phyloP scores from a whole-genome alignment of 2,797 vertebrate genomes.

The Hybognathus amarus region DNA sequence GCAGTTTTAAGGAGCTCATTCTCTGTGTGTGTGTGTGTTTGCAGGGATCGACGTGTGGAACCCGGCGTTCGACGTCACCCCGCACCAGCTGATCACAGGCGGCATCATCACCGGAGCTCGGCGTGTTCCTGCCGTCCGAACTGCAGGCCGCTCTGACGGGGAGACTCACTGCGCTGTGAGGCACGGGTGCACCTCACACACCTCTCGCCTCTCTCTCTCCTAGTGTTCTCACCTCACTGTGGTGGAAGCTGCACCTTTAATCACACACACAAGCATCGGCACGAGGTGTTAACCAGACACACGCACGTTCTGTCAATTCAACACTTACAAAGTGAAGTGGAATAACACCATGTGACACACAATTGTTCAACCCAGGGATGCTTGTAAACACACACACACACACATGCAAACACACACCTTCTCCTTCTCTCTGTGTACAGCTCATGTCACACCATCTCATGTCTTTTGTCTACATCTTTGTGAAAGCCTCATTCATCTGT shows the following conservation, averaged over 20 bases:
- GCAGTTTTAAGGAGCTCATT: neutral
- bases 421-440: conserved; percentile 39
- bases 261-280: conserved; percentile 57
- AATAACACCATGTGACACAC: conserved; percentile 34
- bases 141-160: conserved; percentile 82
- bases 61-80: conserved; percentile 91
- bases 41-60: conserved; percentile 93
- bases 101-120: conserved; percentile 92
- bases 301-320: conserved; percentile 16
- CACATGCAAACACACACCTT: conserved; percentile 51
- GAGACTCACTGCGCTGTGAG: conserved; percentile 79
- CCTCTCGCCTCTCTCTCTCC: conserved; percentile 49
- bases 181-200: conserved; percentile 61
- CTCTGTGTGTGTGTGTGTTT: neutral
- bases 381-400: conserved; percentile 56
- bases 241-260: conserved; percentile 52
- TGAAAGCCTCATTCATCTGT: conserved; percentile 10
- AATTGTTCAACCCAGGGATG: conserved; percentile 44
- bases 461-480: conserved; percentile 29
- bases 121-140: conserved; percentile 87
- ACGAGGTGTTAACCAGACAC: conserved; percentile 33
- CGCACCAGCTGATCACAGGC: conserved; percentile 91
- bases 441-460: conserved; percentile 42
- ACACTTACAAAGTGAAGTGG: conserved; percentile 18
- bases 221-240: conserved; percentile 48